A percentile compares a stretch with the other conserved stretches of the same genome.
These are phyloP conservation scores for Austrolebias charrua DNA, from an alignment of 2,797 vertebrate species.

Conservation along the genomic window DNA sequence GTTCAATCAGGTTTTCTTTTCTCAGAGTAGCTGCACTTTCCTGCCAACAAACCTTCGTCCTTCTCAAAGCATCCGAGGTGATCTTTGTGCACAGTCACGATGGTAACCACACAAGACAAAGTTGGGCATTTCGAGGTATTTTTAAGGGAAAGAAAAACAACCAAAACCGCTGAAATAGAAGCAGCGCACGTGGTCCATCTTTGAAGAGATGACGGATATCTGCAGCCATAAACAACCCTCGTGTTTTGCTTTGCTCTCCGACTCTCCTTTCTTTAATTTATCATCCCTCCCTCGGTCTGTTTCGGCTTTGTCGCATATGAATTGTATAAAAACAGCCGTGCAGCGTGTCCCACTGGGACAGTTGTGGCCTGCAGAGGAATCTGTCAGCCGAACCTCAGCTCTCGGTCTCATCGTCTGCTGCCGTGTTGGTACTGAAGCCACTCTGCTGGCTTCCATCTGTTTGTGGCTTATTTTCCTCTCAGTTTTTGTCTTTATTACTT, in stretches of 20 bases:
- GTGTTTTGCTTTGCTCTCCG: slow-evolving; percentile 23
- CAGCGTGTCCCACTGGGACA: slow-evolving; percentile 27
- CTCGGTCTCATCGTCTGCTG: slow-evolving; percentile 31
- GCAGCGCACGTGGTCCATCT: slow-evolving; percentile 25
- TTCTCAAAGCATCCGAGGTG: slow-evolving; percentile 33
- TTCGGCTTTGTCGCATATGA: slow-evolving; percentile 37
- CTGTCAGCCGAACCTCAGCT: slow-evolving; percentile 39
- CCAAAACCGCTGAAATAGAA: slow-evolving; percentile 61
- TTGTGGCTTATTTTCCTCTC: slow-evolving; percentile 1
- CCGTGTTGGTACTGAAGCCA: slow-evolving; percentile 24
- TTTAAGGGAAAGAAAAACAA: slow-evolving; percentile 32
- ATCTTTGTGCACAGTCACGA: slow-evolving; percentile 1
- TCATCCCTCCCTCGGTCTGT: slow-evolving; percentile 24
- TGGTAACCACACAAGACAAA: slow-evolving; percentile 33
- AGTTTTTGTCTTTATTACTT: slow-evolving; percentile 20
- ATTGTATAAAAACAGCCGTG: slow-evolving; percentile 27
- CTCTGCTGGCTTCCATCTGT: slow-evolving; percentile 22
- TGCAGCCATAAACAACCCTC: slow-evolving; percentile 65
- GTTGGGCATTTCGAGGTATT: slow-evolving; percentile 47
- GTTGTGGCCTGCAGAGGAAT: slow-evolving; percentile 46
- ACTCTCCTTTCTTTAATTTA: slow-evolving; percentile 42
- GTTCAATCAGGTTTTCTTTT: slow-evolving; percentile 14
- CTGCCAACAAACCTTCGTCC: slow-evolving; percentile 19
- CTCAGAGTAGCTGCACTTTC: slow-evolving; percentile 3
- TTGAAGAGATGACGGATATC: slow-evolving; percentile 53